phyloP scores from a whole-genome alignment of 2,797 vertebrate genomes.

The Lepidocolaptes lacrymiger region DNA sequence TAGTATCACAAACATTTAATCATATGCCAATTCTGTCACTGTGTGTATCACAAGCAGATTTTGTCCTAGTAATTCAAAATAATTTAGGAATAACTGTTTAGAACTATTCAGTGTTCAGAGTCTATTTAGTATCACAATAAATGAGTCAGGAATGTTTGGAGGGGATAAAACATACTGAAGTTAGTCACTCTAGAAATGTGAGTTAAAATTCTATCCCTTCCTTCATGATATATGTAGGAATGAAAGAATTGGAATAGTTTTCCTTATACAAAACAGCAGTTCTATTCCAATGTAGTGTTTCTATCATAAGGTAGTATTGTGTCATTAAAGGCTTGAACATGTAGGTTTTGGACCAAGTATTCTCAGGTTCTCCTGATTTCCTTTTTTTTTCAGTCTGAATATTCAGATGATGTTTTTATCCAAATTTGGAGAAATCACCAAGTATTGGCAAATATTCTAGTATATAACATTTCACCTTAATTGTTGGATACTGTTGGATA shows the following conservation, averaged over 20 bases:
- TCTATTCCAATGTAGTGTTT: neutral
- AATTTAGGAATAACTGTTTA: neutral
- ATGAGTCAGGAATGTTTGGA: neutral
- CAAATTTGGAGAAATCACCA: neutral
- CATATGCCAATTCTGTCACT: neutral
- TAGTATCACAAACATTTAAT: neutral
- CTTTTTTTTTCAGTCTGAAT: neutral
- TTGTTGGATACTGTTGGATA: neutral
- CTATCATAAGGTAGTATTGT: neutral
- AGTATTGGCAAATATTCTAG: neutral
- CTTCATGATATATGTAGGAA: neutral
- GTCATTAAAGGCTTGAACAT: neutral
- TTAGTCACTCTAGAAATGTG: neutral
- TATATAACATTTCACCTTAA: neutral
- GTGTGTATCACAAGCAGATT: neutral
- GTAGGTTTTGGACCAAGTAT: neutral
- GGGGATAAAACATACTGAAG: neutral
- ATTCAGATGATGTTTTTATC: neutral
- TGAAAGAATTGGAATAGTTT: neutral
- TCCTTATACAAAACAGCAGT: neutral
- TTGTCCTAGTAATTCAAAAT: neutral
- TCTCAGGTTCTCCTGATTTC: neutral
- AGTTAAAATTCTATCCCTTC: neutral
- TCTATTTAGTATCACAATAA: neutral
- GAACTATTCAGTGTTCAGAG: neutral